Base-by-base conservation (phyloP, 1,140 invertebrate species). In the Ericerus pela region DNA sequence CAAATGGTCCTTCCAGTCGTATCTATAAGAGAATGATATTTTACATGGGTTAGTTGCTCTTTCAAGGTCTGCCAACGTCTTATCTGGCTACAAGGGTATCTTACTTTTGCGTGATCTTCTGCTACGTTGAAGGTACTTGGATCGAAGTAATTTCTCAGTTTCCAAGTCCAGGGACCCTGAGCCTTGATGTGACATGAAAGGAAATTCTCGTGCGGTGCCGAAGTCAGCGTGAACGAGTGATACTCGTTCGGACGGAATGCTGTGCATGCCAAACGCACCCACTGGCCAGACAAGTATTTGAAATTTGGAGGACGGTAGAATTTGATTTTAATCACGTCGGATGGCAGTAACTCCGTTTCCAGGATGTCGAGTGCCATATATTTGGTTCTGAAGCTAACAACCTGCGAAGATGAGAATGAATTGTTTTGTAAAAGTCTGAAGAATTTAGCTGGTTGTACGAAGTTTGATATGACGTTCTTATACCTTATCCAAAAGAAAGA, bases 121-220 rank as follows among this genome's bases (percentile, higher is more conserved):
- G 91, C 88, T 0, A 85, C 82, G 66, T 89, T 86, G 63, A 86
- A 94, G 66, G 94, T 95, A 65, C 84, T 87, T 1, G 92, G 89
- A 72, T 96, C 92, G 66, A 98, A 96, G 65, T 93, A 94, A 68
- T 96, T 95, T 33, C 95, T 76, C 1, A 99, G 69, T 65, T 98
- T 98, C 93, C 93, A 97, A 0, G 96, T 99, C 95, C 95, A 99
- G 0, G 95, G 96, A 0, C 96, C 96, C 68, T 96, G 91, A 0
- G 92, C 92, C 71, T 98, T 96, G 59, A 99, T 97, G 68, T 99
- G 95, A 62, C 96, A 91, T 1, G 91, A 95, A 0, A 99, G 73
- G 64, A 86, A 95, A 69, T 97, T 96, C 68, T 98, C 93, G 64
- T 99, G 95, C 0, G 96, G 96, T 1, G 94, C 94, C 12, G 95